phyloP scores from a whole-genome alignment of 2,113 vertebrate species.

The Propithecus coquereli region DNA sequence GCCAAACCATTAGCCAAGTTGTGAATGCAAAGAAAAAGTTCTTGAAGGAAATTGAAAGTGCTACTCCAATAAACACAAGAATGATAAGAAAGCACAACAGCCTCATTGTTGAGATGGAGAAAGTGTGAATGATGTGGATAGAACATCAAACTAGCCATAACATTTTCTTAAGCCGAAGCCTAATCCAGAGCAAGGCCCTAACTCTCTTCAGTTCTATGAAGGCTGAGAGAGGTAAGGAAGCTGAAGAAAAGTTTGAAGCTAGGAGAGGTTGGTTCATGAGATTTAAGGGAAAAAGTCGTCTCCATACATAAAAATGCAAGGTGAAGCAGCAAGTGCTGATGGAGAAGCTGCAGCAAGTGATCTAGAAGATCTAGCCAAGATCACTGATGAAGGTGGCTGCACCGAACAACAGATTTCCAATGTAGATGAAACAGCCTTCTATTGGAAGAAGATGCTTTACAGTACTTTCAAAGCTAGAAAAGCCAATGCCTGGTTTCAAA shows the following conservation, averaged over 20 bases:
- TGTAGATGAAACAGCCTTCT: background rate
- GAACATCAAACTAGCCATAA: too few species aligned
- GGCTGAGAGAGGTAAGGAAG: too few species aligned
- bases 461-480: background rate
- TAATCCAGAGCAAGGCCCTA: too few species aligned
- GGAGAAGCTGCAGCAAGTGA: background rate
- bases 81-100: background rate
- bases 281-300: background rate
- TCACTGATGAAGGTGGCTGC: background rate
- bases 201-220: too few species aligned
- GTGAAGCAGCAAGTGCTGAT: background rate
- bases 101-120: too few species aligned
- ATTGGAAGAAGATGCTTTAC: background rate
- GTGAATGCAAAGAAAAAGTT: background rate
- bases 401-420: background rate
- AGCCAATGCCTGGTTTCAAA: background rate
- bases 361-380: background rate
- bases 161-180: too few species aligned
- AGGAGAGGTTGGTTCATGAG: too few species aligned
- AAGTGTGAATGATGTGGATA: too few species aligned
- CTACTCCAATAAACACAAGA: background rate
- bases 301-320: background rate
- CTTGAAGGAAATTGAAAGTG: too few species aligned
- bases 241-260: too few species aligned
- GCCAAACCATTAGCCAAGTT: background rate